phyloP scores from a whole-genome alignment of 2,888 invertebrate species.

The Orthonychiurus folsomi region DNA sequence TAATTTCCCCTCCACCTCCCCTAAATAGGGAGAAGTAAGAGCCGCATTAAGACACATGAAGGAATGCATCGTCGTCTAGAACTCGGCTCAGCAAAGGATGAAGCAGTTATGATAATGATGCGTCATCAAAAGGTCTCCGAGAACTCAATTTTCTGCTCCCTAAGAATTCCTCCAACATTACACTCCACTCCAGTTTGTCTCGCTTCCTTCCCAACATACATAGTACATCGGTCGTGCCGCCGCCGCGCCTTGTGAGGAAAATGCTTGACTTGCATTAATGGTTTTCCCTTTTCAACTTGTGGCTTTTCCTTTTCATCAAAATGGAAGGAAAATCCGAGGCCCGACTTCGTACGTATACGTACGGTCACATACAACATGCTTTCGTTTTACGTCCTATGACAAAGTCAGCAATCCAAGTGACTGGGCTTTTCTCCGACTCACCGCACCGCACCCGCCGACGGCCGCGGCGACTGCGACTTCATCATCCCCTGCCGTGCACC shows the following conservation, averaged over 20 bases:
- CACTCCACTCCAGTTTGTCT: background rate
- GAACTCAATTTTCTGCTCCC: conserved; percentile 1
- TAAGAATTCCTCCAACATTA: background rate
- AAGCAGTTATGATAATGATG: background rate
- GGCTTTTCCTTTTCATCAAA: conserved; percentile 1
- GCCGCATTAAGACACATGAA: background rate
- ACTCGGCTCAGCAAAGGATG: no score
- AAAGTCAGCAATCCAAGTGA: background rate
- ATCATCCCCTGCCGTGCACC: background rate
- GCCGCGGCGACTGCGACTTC: background rate
- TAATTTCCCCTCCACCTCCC: background rate
- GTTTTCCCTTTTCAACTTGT: background rate
- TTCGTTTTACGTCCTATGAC: background rate
- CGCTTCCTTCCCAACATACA: background rate
- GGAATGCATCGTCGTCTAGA: no score
- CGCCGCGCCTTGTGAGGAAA: background rate
- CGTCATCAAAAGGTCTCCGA: background rate
- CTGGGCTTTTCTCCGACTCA: background rate
- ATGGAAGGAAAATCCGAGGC: background rate
- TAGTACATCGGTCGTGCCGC: background rate
- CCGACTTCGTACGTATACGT: background rate
- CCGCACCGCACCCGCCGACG: background rate
- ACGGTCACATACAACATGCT: background rate
- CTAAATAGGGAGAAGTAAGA: background rate
- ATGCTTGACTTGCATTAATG: conserved; percentile 1